Percentiles rank a stretch among this genome's conserved stretches.
Conservation (phyloP, 2,113 vertebrate species). For the Corydoras sp. region DNA sequence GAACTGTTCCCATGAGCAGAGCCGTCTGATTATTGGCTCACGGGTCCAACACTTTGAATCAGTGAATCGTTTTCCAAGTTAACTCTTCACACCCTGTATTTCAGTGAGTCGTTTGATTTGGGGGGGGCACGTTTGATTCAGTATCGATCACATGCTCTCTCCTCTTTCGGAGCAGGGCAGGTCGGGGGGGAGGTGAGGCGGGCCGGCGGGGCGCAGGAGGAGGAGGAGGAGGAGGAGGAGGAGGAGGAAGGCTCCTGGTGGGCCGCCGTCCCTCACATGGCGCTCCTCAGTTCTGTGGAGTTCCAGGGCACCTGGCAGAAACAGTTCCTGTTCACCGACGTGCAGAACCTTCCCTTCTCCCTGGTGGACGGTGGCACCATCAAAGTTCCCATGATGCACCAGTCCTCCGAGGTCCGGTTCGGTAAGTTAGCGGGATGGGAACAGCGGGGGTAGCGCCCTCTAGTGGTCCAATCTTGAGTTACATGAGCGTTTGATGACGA, state of each 20-base stretch:
- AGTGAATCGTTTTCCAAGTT: no score
- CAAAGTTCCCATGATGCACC: slow-evolving; percentile 86
- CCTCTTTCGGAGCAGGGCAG: no score
- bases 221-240: slow-evolving; percentile 56
- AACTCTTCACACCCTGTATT: no score
- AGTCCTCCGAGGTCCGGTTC: slow-evolving; percentile 74
- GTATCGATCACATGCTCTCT: no score
- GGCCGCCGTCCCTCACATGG: slow-evolving; percentile 57
- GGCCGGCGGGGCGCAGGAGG: slow-evolving; percentile 43
- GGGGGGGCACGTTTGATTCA: no score
- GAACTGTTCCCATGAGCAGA: no score
- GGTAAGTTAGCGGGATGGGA: slow-evolving; percentile 61
- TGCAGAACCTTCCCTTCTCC: slow-evolving; percentile 76
- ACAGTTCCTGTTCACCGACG: slow-evolving; percentile 72
- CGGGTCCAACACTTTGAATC: no score
- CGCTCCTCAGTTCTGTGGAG: slow-evolving; percentile 72
- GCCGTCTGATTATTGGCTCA: no score
- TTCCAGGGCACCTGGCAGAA: slow-evolving; percentile 83
- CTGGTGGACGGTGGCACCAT: slow-evolving; percentile 62
- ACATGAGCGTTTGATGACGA: neutral
- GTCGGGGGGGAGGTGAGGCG: neutral
- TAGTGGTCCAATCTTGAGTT: neutral
- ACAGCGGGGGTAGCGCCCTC: neutral
- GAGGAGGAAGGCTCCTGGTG: slow-evolving; percentile 39
- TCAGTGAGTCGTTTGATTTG: no score